Evolutionary conservation across 2,113 vertebrate species (phyloP).

Genomic region (Catharus minimus): DNA sequence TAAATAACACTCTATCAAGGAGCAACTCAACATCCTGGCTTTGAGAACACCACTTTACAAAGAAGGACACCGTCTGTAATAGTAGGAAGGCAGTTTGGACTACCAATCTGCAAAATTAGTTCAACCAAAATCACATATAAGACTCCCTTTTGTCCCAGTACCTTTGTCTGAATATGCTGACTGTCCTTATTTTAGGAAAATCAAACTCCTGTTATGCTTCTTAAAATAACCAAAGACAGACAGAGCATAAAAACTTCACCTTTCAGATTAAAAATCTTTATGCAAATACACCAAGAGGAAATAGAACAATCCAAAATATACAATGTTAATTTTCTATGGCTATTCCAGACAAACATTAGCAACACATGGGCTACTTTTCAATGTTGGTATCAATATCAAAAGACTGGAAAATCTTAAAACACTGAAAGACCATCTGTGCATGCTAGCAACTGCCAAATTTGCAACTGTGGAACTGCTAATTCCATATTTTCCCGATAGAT

Average conservation of each 20-base stretch:
- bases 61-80: neutral
- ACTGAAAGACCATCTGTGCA: slow-evolving; percentile 58
- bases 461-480: slow-evolving; percentile 64
- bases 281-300: neutral
- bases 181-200: neutral
- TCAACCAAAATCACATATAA: neutral
- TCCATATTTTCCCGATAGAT: slow-evolving; percentile 68
- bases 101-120: neutral
- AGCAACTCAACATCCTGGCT: neutral
- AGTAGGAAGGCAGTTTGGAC: neutral
- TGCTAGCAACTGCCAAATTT: slow-evolving; percentile 55
- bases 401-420: slow-evolving; percentile 66
- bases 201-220: neutral
- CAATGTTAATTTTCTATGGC: slow-evolving; percentile 37
- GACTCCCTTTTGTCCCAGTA: neutral
- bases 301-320: slow-evolving; percentile 8
- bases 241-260: neutral
- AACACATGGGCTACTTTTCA: slow-evolving; percentile 41
- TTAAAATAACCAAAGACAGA: slow-evolving; percentile 21
- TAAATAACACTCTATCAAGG: neutral
- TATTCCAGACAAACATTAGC: slow-evolving; percentile 46
- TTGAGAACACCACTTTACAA: neutral
- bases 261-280: slow-evolving; percentile 1
- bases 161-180: neutral
- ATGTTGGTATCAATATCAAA: slow-evolving; percentile 70